Base-by-base conservation (phyloP, 2,888 invertebrate species). In the Zygothrica quintamaculata region DNA sequence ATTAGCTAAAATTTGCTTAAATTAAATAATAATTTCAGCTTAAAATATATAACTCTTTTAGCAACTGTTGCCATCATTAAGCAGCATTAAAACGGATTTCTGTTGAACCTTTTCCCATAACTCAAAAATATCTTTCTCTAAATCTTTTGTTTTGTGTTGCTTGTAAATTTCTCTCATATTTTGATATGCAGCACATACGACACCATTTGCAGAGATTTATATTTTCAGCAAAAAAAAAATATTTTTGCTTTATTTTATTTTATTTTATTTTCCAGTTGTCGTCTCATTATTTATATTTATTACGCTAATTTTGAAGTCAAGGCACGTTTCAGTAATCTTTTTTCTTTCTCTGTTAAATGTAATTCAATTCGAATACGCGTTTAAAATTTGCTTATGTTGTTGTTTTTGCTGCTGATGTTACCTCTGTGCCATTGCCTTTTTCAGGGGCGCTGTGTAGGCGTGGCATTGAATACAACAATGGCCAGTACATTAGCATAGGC, bases 401-500 rank as follows among this genome's bases (percentile, higher is more conserved):
- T 44, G 36, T 34, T 29, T 8, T 40, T 26, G 36, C 42, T n/a
- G n/a, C n/a, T n/a, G n/a, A n/a, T n/a, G n/a, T n/a, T n/a, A n/a
- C n/a, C n/a, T n/a, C n/a, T n/a, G n/a, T n/a, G n/a, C n/a, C n/a
- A n/a, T n/a, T n/a, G n/a, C 15, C 44, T 36, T 37, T 47, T 29
- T 34, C 12, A 13, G 29, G 47, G 44, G 26, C 31, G 33, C 12
- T 22, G 73, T 65, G 71, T 74, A 74, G 68, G 79, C 66, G 72
- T 44, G 56, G 29, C 43, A 40, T 39, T 42, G 72, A 52, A 36
- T 29, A 1, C 60, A 60, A 73, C 78, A 81, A 81, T 78, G 77
- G 64, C n/a, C 72, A 55, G 65, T 70, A 74, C 66, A 80, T 80
- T 80, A 79, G 84, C 84, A 80, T 79, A 77, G 79, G 47, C 57